These are phyloP conservation scores for Idaea aversata DNA, from an alignment of 2,888 invertebrate genomes.

Conservation along the genomic window DNA sequence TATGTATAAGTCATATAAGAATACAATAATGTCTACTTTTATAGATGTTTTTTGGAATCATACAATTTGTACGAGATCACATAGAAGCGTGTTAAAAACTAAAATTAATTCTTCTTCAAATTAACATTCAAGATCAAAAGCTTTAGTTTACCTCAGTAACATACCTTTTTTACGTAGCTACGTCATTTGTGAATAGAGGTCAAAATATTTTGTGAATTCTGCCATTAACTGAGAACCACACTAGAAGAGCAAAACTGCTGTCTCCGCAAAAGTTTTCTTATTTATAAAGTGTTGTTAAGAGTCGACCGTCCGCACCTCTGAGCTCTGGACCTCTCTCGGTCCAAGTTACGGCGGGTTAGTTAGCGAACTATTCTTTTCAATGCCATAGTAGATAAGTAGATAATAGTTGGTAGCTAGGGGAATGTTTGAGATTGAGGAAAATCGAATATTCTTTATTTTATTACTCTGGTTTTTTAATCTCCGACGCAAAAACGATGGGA, in stretches of 20 bases:
- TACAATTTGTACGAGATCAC: too few species aligned
- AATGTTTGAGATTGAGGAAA: conserved; percentile 2
- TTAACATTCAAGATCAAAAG: too few species aligned
- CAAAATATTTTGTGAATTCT: not conserved
- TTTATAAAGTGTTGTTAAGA: conserved; percentile 44
- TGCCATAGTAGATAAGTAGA: conserved; percentile 25
- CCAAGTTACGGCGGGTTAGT: conserved; percentile 41
- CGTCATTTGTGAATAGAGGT: not conserved
- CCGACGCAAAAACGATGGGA: too few species aligned
- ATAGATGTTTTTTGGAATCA: not conserved
- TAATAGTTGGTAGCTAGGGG: not conserved
- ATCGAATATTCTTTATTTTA: too few species aligned
- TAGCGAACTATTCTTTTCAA: conserved; percentile 54
- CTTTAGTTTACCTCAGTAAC: too few species aligned
- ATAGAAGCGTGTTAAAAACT: too few species aligned
- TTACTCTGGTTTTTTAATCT: too few species aligned
- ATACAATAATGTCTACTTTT: not conserved
- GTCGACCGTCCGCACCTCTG: conserved; percentile 15
- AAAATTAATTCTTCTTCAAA: too few species aligned
- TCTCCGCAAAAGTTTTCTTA: conserved; percentile 36
- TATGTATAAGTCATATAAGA: not conserved
- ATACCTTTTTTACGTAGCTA: not conserved
- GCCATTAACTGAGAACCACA: conserved; percentile 19
- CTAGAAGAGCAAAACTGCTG: conserved; percentile 22
- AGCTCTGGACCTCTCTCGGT: conserved; percentile 22